Conservation (phyloP, 1,140 invertebrate genomes). For the Leptonema lineaticorne region DNA sequence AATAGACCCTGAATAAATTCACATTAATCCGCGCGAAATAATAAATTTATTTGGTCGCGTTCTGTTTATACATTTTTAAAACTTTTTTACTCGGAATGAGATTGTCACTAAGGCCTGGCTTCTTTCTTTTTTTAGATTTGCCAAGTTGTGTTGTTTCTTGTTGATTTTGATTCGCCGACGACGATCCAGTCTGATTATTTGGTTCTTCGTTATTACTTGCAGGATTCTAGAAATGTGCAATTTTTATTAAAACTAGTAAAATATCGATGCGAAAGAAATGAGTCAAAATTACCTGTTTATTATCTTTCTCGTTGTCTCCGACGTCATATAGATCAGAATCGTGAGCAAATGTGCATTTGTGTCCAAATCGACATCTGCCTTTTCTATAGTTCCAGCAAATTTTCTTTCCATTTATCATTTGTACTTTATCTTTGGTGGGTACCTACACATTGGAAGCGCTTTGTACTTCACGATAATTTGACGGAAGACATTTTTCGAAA, state of each 20-base stretch:
- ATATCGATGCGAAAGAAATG: background rate
- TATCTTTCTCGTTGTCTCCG: slow-evolving; percentile 58
- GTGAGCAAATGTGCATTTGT: slow-evolving; percentile 90
- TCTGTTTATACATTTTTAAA: slow-evolving; percentile 72
- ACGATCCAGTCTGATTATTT: slow-evolving; percentile 23
- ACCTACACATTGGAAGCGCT: slow-evolving; percentile 58
- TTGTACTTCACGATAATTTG: slow-evolving; percentile 58
- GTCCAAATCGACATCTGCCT: slow-evolving; percentile 86
- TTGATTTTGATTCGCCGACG: slow-evolving; percentile 27
- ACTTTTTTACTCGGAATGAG: slow-evolving; percentile 83
- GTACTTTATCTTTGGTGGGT: slow-evolving; percentile 67
- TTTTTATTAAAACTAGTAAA: background rate
- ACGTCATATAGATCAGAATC: slow-evolving; percentile 76
- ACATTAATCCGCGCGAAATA: too few species aligned
- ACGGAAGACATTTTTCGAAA: slow-evolving; percentile 30
- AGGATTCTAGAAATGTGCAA: background rate
- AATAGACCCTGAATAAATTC: too few species aligned
- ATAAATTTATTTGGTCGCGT: slow-evolving; percentile 8
- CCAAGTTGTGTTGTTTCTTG: slow-evolving; percentile 41
- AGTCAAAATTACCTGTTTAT: slow-evolving; percentile 43
- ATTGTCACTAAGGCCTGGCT: slow-evolving; percentile 75
- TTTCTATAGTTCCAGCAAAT: slow-evolving; percentile 93
- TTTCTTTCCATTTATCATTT: slow-evolving; percentile 82
- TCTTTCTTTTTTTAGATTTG: slow-evolving; percentile 61
- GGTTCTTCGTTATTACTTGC: background rate